Base-by-base conservation (phyloP, 1,140 invertebrate genomes). In the Ectropis grisescens region DNA sequence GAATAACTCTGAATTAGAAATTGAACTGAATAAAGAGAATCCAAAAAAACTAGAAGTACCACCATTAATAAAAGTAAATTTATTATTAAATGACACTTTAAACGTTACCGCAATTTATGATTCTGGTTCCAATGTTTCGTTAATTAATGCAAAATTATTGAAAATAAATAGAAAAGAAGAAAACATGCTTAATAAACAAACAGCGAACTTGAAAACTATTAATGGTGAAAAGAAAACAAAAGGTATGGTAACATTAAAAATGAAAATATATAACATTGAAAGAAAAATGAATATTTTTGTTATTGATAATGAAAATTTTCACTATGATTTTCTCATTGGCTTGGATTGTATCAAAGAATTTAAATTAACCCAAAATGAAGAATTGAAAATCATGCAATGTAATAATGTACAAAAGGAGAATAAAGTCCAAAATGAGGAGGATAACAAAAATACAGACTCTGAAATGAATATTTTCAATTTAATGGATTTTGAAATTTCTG, bases 41-140 rank as follows among this genome's bases (percentile, higher is more conserved):
- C 13, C 32, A 13, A 35, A 35, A 35, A 35, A 35, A 28, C 33
- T 27, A 35, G n/a, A 11, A 28, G 26, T 35, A 23, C 13, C 33
- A 13, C 33, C 33, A 34, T 28, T 34, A 13, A 34, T 34, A 4
- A 33, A 33, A 25, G 8, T 33, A n/a, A 27, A 34, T 11, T 15
- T 34, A 14, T 3, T 27, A 27, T 9, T 35, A 9, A 19, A 35
- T 28, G 10, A 28, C 6, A 35, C 9, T 28, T 14, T 35, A 16
- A 11, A 28, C 24, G 26, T 35, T 11, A 16, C 13, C 28, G 33
- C 10, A 6, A 35, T 28, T 6, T 35, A 35, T 19, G 33, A 35
- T 26, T 35, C 33, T 2, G 33, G 33, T 2, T 35, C 33, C 1
- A 35, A 35, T 22, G 33, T 35, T 1, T 35, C 33, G 12, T 35